Evolutionary conservation across 1,140 invertebrate genomes (phyloP).

Genomic region (fruit fly (Drosophila melanogaster)): Release_6_plus_ISO1_MT NT_033779.5:3926001-3926500

Average conservation of each 20-base stretch:
- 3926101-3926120: conserved; percentile 76
- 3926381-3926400: conserved; percentile 25
- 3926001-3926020: too few relatives aligned
- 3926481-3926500: conserved; percentile 44
- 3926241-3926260: conserved; percentile 78
- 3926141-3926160: conserved; percentile 30
- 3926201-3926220: conserved; percentile 23
- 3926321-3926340: conserved; percentile 53
- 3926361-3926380: conserved; percentile 27
- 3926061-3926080: conserved; percentile 17
- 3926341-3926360: conserved; percentile 8
- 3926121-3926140: conserved; percentile 79
- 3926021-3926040: background rate
- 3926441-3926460: conserved; percentile 69
- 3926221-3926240: conserved; percentile 66
- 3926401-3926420: conserved; percentile 2
- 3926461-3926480: conserved; percentile 76
- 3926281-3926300: conserved; percentile 52
- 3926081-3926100: conserved; percentile 50
- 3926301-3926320: conserved; percentile 74
- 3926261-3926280: conserved; percentile 43
- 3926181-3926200: conserved; percentile 44
- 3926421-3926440: conserved; percentile 65
- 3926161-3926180: conserved; percentile 8
- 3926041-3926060: conserved; percentile 25